Conservation (phyloP, 2,888 invertebrate species). For the Hetaerina titia region DNA sequence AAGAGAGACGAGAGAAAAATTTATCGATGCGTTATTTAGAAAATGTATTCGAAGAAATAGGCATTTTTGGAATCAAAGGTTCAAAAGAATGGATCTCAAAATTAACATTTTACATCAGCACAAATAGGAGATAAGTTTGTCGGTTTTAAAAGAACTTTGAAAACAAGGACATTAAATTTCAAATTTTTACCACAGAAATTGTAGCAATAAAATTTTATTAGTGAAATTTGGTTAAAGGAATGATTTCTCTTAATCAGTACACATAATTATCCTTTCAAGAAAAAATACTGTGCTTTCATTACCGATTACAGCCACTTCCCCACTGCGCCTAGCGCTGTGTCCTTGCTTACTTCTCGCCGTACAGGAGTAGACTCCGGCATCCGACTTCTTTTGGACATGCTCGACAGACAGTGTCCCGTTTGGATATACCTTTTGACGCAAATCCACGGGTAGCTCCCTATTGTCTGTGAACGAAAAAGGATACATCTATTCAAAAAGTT, state of each 20-base stretch:
- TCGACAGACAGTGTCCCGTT: conserved; percentile 88
- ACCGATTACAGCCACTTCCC: conserved; percentile 89
- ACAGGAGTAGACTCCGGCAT: conserved; percentile 90
- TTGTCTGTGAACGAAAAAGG: conserved; percentile 77
- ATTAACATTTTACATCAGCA: not conserved
- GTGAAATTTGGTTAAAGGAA: not conserved
- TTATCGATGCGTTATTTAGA: not conserved
- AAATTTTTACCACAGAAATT: not conserved
- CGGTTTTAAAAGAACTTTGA: not conserved
- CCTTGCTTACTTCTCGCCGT: conserved; percentile 89
- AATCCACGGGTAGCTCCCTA: conserved; percentile 87
- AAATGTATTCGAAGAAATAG: not conserved
- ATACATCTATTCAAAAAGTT: not conserved
- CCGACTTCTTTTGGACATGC: conserved; percentile 86
- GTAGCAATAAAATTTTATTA: not conserved
- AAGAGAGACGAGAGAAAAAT: not conserved
- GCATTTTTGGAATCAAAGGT: not conserved
- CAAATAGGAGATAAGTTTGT: too few relatives aligned
- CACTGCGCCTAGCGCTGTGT: conserved; percentile 85
- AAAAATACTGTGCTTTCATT: conserved; percentile 75
- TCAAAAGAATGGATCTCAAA: not conserved
- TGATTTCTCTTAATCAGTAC: not conserved
- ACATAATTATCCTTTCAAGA: not conserved
- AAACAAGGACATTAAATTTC: not conserved
- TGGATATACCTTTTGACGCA: conserved; percentile 86